Percentiles rank a stretch among this genome's conserved stretches.
phyloP scores from a whole-genome alignment of 2,797 vertebrate genomes.

The Dryobates pubescens region DNA sequence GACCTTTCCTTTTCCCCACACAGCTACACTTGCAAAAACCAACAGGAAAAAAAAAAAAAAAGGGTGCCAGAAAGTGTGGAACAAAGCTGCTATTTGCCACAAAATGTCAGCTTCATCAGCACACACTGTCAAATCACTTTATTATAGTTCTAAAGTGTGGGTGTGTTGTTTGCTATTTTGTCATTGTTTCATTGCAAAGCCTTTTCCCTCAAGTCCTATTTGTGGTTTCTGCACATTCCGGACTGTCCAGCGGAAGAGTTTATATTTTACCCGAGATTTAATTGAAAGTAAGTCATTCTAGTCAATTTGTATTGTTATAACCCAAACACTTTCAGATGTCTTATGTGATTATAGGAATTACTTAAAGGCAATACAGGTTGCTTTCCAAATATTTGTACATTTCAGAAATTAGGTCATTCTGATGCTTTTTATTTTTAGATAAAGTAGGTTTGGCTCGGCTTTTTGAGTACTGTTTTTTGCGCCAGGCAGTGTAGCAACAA shows the following conservation, averaged over 20 bases:
- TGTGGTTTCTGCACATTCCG: conserved; percentile 10
- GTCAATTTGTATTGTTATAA: background rate
- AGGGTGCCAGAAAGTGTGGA: background rate
- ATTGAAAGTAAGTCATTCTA: background rate
- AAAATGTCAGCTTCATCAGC: background rate
- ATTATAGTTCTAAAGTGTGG: background rate
- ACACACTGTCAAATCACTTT: background rate
- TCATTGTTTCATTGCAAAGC: background rate
- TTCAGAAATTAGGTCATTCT: background rate
- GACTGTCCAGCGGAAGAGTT: background rate
- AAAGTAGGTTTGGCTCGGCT: background rate
- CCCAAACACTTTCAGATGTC: background rate
- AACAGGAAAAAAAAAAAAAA: background rate
- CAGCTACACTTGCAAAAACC: background rate
- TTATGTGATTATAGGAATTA: background rate
- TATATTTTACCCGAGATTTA: background rate
- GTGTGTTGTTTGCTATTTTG: background rate
- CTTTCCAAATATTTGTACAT: background rate
- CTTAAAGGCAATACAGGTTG: background rate
- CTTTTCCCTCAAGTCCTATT: background rate
- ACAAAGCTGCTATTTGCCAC: background rate
- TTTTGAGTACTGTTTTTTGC: background rate
- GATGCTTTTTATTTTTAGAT: background rate
- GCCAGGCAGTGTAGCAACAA: background rate
- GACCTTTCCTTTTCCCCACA: background rate